Conservation (phyloP, 2,113 vertebrate species). For the Aspidoscelis tigris region DNA sequence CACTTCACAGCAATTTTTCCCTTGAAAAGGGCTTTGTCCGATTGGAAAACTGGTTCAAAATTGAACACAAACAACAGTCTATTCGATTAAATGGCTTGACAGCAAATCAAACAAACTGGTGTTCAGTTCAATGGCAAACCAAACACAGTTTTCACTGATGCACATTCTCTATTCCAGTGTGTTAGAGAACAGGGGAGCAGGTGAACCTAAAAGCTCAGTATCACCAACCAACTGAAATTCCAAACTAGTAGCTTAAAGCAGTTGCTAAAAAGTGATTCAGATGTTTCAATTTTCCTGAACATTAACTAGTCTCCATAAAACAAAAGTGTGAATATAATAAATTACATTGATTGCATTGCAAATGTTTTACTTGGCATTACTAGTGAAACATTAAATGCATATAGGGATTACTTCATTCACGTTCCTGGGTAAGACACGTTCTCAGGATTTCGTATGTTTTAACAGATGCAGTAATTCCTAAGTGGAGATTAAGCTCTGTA, state of each 20-base stretch:
- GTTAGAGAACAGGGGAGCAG: background rate
- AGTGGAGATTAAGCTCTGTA: constrained; percentile 6
- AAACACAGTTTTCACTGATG: too few species aligned
- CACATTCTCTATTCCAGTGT: too few species aligned
- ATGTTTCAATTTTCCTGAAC: background rate
- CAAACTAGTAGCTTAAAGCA: background rate
- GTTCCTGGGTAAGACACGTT: background rate
- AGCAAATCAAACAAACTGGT: too few species aligned
- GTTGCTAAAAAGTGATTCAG: background rate
- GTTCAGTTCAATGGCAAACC: too few species aligned
- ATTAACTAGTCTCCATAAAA: background rate
- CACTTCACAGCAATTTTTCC: too few species aligned
- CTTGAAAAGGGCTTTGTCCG: too few species aligned
- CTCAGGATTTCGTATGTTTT: background rate
- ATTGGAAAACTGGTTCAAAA: too few species aligned
- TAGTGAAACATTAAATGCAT: background rate
- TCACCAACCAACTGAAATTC: background rate
- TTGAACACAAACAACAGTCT: too few species aligned
- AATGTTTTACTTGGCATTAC: background rate
- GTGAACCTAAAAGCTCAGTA: background rate
- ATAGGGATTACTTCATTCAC: background rate
- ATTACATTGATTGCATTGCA: background rate
- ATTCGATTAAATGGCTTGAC: too few species aligned
- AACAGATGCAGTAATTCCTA: constrained; percentile 10
- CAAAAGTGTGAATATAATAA: background rate